A percentile compares a stretch with the other conserved stretches of the same genome.
phyloP scores from a whole-genome alignment of 2,113 vertebrate species.

The Arvicanthis niloticus region DNA sequence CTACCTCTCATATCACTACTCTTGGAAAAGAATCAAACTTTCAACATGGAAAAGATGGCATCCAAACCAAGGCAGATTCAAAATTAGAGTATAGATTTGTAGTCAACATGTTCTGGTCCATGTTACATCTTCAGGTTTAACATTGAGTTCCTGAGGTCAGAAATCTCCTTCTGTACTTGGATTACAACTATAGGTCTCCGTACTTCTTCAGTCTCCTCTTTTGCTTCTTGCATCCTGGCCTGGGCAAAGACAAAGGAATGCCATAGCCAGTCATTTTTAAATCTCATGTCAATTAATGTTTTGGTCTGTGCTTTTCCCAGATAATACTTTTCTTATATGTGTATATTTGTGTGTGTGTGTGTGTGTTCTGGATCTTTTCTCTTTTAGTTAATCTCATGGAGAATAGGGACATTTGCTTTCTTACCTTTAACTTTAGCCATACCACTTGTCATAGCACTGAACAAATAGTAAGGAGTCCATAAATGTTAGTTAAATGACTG shows the following conservation, averaged over 20 bases:
- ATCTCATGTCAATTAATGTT: neutral
- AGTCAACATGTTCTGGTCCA: neutral
- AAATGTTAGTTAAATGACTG: neutral
- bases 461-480: neutral
- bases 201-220: neutral
- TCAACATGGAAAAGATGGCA: neutral
- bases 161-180: neutral
- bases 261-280: neutral
- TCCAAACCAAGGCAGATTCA: neutral
- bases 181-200: neutral
- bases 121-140: neutral
- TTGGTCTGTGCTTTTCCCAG: neutral
- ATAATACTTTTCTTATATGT: neutral
- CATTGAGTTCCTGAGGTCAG: neutral
- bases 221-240: neutral
- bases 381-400: neutral
- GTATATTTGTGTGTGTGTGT: neutral
- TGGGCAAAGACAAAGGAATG: constrained; percentile 25
- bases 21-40: neutral
- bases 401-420: neutral
- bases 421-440: constrained; percentile 23
- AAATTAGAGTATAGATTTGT: neutral
- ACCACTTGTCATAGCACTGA: neutral
- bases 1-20: neutral
- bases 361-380: neutral